Evolutionary conservation across 2,797 vertebrate genomes (phyloP), one percentile per base, ranked within the genome.

Genomic region (Sandelia bainsii): DNA sequence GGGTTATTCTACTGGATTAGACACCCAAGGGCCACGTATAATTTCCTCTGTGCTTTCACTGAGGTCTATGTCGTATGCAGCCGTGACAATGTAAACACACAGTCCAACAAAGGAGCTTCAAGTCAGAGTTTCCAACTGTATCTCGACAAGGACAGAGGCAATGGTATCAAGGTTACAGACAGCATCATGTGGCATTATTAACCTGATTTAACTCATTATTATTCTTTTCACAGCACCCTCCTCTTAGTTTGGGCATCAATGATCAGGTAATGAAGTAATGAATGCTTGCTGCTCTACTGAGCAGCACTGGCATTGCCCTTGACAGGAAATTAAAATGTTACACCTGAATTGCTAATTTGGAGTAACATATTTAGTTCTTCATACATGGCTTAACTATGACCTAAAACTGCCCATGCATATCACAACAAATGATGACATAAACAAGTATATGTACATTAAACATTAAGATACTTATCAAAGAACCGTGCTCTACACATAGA

Each of bases 251-350:
- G 45, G 63, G 75, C 62, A 37, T 87, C 80, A 54, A 34, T 60
- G 86, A 81, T 78, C 81, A 79, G 69, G 86, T 90, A 86, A 91
- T 88, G 78, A 84, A 83, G 81, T 81, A 87, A 89, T 79, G 77
- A 80, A 82, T 46, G 79, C 67, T 74, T 70, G 77, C 82, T 67
- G 85, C 85, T 90, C 83, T 5, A 56, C 71, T 75, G 84, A 84
- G 68, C 82, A 50, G 64, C 60, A 5, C 63, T 59, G 65, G 65
- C 77, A 57, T 62, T 86, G 85, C 74, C 89, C 85, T 90, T 88
- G 85, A 88, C 85, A 89, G 83, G 85, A 89, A 90, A 91, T 91
- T 82, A 90, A 88, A 87, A 69, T 1, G 32, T 81, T 77, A 70
- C 81, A 84, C 77, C 67, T 81, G 67, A 69, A 72, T 54, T 61